Evolutionary conservation across 2,797 vertebrate species (phyloP).

Genomic region (Vultur gryphus): DNA sequence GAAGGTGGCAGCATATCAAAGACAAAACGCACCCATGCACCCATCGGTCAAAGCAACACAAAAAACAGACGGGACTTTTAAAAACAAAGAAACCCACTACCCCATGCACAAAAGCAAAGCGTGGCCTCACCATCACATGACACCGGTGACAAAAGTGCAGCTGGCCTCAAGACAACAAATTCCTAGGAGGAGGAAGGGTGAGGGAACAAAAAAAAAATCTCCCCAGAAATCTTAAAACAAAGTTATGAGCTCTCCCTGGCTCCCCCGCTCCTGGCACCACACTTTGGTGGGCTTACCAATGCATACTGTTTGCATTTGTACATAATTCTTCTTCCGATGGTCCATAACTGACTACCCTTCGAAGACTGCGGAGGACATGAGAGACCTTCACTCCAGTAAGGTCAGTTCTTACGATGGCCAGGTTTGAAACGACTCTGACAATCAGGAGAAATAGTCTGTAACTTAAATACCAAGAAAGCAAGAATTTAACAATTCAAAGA

Average conservation of each 20-base stretch:
- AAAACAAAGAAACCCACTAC: background rate
- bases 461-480: background rate
- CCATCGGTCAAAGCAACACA: background rate
- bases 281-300: background rate
- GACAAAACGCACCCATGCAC: accelerated
- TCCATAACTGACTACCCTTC: background rate
- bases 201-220: background rate
- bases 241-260: background rate
- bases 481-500: background rate
- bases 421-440: background rate
- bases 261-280: accelerated
- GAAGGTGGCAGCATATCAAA: background rate
- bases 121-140: background rate
- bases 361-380: background rate
- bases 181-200: background rate
- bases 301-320: too few species aligned
- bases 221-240: background rate
- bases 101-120: background rate
- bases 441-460: background rate
- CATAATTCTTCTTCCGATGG: background rate
- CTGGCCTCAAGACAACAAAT: background rate
- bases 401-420: background rate
- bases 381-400: background rate
- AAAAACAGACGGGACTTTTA: background rate
- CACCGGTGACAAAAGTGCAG: accelerated